phyloP scores from a whole-genome alignment of 37 sponge, comb jelly and placozoan species.

The Geodia barretti region DNA sequence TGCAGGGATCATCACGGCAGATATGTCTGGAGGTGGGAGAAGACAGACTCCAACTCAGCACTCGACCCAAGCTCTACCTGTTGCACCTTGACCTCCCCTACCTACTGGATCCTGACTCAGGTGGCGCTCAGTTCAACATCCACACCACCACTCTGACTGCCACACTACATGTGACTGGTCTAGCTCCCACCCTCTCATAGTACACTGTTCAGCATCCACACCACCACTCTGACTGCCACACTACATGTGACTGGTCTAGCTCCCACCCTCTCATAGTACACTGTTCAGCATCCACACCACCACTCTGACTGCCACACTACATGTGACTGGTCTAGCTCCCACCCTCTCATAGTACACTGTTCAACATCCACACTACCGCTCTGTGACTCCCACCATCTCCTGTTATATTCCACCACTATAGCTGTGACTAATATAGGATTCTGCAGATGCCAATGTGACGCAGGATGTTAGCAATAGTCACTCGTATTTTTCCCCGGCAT shows the following conservation, averaged over 20 bases:
- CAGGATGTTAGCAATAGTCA: no score
- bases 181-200: not conserved
- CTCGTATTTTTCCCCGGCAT: no score
- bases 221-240: constrained; percentile 55
- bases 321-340: constrained; percentile 34
- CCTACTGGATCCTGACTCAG: constrained; percentile 51
- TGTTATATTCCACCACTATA: constrained; percentile 52
- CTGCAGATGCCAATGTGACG: no score
- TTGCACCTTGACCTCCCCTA: constrained; percentile 86
- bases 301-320: constrained; percentile 43
- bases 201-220: constrained; percentile 77
- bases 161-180: constrained; percentile 43
- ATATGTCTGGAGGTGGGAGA: constrained; percentile 89
- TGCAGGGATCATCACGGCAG: constrained; percentile 38
- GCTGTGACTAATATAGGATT: constrained; percentile 44
- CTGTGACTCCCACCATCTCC: no score
- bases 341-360: constrained; percentile 51
- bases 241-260: constrained; percentile 42
- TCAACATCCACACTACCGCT: constrained; percentile 68
- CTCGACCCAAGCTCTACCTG: constrained; percentile 71
- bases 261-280: constrained; percentile 20
- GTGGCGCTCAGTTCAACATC: constrained; percentile 86
- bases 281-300: constrained; percentile 76
- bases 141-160: constrained; percentile 53
- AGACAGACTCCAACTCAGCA: constrained; percentile 72